Evolutionary conservation across 2,113 vertebrate genomes (phyloP).

Genomic region (Nerophis lumbriciformis): DNA sequence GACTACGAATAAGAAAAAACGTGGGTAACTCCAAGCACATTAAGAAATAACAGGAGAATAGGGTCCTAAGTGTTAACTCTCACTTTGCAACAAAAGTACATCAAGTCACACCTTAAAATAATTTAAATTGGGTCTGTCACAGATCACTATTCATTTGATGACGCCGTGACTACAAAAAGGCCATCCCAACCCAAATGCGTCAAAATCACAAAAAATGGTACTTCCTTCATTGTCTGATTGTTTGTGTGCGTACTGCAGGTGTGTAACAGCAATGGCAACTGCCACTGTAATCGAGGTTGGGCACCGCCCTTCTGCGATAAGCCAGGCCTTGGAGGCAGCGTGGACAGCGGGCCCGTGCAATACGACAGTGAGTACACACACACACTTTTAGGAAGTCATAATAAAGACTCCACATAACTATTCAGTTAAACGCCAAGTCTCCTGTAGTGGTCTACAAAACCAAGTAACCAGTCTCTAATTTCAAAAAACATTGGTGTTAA

Average conservation of each 20-base stretch:
- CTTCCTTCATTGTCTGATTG: background rate
- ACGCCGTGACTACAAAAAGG: background rate
- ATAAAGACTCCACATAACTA: too few relatives aligned
- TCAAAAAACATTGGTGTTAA: too few relatives aligned
- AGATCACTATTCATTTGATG: background rate
- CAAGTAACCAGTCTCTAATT: too few relatives aligned
- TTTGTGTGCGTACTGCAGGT: conserved; percentile 69
- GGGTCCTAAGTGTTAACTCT: too few relatives aligned
- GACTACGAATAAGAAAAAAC: too few relatives aligned
- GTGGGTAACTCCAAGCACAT: too few relatives aligned
- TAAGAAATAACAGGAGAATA: too few relatives aligned
- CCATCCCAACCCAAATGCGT: background rate
- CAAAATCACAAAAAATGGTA: background rate
- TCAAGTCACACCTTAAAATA: too few relatives aligned
- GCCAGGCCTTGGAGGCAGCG: conserved; percentile 83
- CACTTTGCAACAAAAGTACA: too few relatives aligned
- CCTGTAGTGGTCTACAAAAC: too few relatives aligned
- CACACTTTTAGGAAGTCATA: background rate
- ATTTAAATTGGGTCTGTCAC: too few relatives aligned
- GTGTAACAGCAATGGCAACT: conserved; percentile 93
- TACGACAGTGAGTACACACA: conserved; percentile 73
- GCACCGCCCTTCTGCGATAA: conserved; percentile 86
- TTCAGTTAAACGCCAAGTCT: too few relatives aligned
- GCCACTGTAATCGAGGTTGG: conserved; percentile 86
- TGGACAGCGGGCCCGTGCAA: conserved; percentile 88